A percentile compares a stretch with the other conserved stretches of the same genome.
These are phyloP conservation scores for Gephyroberyx darwinii DNA, from an alignment of 2,797 vertebrate genomes.

Conservation along the genomic window DNA sequence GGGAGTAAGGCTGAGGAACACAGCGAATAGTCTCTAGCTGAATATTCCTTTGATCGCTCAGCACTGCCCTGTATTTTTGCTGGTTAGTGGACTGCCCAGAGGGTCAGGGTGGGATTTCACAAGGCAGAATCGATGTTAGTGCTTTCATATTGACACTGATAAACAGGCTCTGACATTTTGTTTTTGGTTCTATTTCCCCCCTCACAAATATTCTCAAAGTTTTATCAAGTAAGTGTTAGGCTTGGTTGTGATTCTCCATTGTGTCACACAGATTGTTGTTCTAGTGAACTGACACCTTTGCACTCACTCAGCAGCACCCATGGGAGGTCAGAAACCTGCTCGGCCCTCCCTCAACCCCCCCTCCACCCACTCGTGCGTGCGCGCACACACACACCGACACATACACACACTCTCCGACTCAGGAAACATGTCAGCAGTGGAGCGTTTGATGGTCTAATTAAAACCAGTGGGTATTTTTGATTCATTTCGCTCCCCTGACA, in stretches of 20 bases:
- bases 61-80: not conserved
- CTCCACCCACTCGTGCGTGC: slow-evolving; percentile 16
- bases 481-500: slow-evolving; percentile 73
- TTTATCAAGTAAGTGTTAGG: slow-evolving; percentile 10
- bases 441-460: slow-evolving; percentile 69
- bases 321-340: slow-evolving; percentile 61
- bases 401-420: slow-evolving; percentile 38
- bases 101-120: not conserved
- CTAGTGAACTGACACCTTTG: slow-evolving; percentile 56
- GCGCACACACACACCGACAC: slow-evolving; percentile 36
- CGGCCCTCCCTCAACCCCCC: slow-evolving; percentile 34
- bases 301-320: slow-evolving; percentile 52
- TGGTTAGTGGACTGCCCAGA: not conserved
- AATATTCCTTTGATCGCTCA: slow-evolving; percentile 9
- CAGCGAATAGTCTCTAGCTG: not conserved
- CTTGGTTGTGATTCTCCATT: slow-evolving; percentile 14
- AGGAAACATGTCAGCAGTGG: slow-evolving; percentile 67
- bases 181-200: not conserved
- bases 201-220: not conserved
- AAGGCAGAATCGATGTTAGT: slow-evolving; percentile 5
- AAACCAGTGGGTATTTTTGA: slow-evolving; percentile 78
- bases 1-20: not conserved
- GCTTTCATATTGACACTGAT: not conserved
- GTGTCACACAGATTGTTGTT: slow-evolving; percentile 44
- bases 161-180: not conserved